Base-by-base conservation (phyloP, 2,888 invertebrate genomes). In the Aspidiotus destructor region DNA sequence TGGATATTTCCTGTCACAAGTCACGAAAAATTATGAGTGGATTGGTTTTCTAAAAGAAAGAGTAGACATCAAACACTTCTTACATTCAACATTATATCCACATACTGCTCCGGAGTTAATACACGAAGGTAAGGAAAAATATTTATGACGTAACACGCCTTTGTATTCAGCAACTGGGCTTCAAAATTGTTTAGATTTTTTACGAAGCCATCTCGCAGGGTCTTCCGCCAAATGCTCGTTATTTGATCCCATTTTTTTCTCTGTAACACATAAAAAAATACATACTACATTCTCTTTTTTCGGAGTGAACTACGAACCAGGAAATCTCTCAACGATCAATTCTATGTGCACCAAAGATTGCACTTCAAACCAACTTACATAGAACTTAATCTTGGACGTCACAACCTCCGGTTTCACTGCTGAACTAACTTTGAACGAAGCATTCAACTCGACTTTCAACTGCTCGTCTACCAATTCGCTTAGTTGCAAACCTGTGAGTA, bases 121-220 rank as follows among this genome's bases (percentile, higher is more conserved):
- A 85, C 81, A 73, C 82, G 82, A 8, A 92, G 79, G 76, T 86
- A 92, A 0, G 91, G 90, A 74, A 84, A 83, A n/a, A 87, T 78
- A 16, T 82, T 82, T 73, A 86, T 81, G 62, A 81, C 81, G 16
- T 79, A 78, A 70, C 82, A 81, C 0, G 81, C 80, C 2, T 77
- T 77, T 28, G 81, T 82, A 57, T 79, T 78, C 69, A 83, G 80
- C 13, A 77, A 75, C 75, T 85, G 84, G 1, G 84, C 82, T 69
- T 83, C 81, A 64, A 91, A 77, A 0, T 84, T 80, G 69, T 82
- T 79, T 55, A 92, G 76, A 76, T 91, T 87, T n/a, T 86, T 81
- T 2, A 81, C 76, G 71, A 92, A 86, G 1, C 87, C 86, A 58
- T 81, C 78, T 0, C 77, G 75, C 28, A 89, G 84, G 54, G 81